Evolutionary conservation across 2,113 vertebrate species (phyloP), one percentile per base, ranked within the genome.

Genomic region (Coturnix japonica): DNA sequence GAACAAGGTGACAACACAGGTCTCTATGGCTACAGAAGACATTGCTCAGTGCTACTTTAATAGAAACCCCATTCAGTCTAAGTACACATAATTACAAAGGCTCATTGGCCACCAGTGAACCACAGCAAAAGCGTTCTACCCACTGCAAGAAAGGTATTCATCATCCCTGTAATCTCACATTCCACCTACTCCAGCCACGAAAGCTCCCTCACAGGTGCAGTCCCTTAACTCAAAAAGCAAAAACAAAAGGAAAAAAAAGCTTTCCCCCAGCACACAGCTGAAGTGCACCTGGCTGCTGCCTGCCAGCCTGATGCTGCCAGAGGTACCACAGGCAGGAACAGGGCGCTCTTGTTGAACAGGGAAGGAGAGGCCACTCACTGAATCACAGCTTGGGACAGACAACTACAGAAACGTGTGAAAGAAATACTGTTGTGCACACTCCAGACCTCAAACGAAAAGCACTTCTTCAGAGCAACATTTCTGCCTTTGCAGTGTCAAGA

Each of bases 101-200:
- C 57, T 80, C 81, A 67, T 83, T 95, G 80, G 83, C 77, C 39
- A 61, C 33, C 76, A 90, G 80, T 81, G 93, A 95, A 88, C 69
- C 92, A 78, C 4, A 86, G 76, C 70, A 93, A 82, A 95, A 87
- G 26, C 31, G 73, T 56, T 57, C 80, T 53, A 64, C 10, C 20
- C 51, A 9, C 67, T 85, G 80, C 26, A 60, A 15, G 77, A 90
- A 70, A 47, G 30, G 10, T 44, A 83, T 88, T 91, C 30, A 90
- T 72, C 64, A 31, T 13, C 26, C 30, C 64, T 71, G 26, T 81
- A 88, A 93, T 85, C 65, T 75, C 77, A 83, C 61, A 88, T 91
- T 91, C 85, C 69, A 67, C 51, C 56, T 35, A 37, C 15, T 33
- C 21, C 0, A 0, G n/a, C 28, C 73, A 86, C 47, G 86, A 75